Conservation (phyloP, 2,888 invertebrate genomes). For the Epirrhoe alternata region DNA sequence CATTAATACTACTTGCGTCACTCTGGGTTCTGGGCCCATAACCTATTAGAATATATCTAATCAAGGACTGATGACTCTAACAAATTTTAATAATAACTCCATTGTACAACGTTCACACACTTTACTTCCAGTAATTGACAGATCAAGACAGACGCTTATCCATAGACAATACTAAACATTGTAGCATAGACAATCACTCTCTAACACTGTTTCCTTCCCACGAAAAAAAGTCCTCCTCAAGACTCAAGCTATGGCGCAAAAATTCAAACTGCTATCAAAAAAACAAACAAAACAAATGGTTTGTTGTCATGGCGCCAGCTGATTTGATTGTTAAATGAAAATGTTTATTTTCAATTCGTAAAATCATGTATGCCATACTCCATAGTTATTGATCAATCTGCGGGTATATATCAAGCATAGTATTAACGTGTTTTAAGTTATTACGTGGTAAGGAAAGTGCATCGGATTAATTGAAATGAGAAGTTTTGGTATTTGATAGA, state of each 20-base stretch:
- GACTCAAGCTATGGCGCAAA: conserved; percentile 17
- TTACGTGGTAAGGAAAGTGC: not conserved
- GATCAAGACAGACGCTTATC: no score
- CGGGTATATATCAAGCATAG: not conserved
- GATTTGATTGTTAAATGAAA: no score
- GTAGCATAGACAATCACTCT: no score
- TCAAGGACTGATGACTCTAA: no score
- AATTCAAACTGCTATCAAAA: conserved; percentile 21
- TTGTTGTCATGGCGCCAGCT: conserved; percentile 22
- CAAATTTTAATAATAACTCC: no score
- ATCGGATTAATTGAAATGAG: not conserved
- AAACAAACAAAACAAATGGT: conserved; percentile 1
- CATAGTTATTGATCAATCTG: conserved; percentile 20
- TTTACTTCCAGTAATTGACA: no score
- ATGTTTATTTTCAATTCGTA: not conserved
- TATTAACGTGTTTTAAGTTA: not conserved
- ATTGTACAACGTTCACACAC: no score
- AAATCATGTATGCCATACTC: conserved; percentile 5
- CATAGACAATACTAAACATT: no score
- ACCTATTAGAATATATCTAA: no score
- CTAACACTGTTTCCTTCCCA: no score
- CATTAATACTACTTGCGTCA: no score
- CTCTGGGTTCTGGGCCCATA: no score
- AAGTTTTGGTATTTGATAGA: not conserved
- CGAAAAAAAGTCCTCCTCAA: not conserved